Conservation (phyloP, 1,140 invertebrate species). For the Condylostylus longicornis region DNA sequence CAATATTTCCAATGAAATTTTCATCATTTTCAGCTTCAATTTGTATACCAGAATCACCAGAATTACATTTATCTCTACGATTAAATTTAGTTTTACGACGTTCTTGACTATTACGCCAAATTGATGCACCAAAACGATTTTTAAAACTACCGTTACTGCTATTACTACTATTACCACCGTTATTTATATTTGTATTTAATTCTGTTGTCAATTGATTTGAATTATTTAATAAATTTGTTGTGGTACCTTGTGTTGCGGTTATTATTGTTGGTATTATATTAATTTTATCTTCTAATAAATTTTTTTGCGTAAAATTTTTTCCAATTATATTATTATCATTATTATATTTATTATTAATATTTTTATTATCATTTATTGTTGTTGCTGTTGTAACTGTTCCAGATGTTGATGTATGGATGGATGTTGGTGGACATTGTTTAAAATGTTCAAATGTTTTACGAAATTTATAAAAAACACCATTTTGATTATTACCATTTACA, state of each 20-base stretch:
- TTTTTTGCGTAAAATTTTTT: too few species aligned
- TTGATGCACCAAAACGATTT: conserved; percentile 47
- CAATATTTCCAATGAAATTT: conserved; percentile 14
- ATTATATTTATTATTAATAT: too few species aligned
- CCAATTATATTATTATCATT: too few species aligned
- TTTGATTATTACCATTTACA: too few species aligned
- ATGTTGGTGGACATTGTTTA: too few species aligned
- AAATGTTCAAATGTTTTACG: too few species aligned
- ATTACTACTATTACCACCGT: background rate
- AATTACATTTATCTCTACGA: conserved; percentile 55
- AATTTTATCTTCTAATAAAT: too few species aligned
- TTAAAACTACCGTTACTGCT: conserved; percentile 13
- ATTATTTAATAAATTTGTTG: background rate
- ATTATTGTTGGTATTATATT: background rate
- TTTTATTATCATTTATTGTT: too few species aligned
- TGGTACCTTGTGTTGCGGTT: background rate
- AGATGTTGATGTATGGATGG: too few species aligned
- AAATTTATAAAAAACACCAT: too few species aligned
- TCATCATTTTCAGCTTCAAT: conserved; percentile 41
- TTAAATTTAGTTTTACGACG: conserved; percentile 52
- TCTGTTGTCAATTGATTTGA: background rate
- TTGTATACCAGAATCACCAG: conserved; percentile 59
- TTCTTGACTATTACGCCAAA: conserved; percentile 56
- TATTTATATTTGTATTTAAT: conserved; percentile 1
- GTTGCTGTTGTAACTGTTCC: too few species aligned